Evolutionary conservation across 2,113 vertebrate species (phyloP), one percentile per base, ranked within the genome.

Genomic region (Hiodon alosoides): DNA sequence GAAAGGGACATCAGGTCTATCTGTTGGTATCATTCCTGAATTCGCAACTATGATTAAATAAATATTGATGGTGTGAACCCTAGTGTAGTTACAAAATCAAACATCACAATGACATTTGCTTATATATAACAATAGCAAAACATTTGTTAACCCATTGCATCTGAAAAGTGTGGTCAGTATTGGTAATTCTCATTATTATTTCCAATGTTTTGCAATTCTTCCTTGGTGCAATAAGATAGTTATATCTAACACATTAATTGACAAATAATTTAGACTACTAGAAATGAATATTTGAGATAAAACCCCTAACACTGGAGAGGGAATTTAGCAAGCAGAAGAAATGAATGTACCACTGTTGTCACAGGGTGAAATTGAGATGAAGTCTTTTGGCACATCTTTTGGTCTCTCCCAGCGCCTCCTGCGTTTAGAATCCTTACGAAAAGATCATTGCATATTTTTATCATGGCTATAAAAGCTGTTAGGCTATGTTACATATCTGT

Each of bases 401-500:
- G 61, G 7, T 3, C 17, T 64, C 17, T 7, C 16, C 61, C 14
- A 7, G n/a, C 16, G 46, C 11, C 5, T 59, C 8, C 10, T 48
- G 50, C 48, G 9, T 3, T 47, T 8, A 59, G 31, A 31, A 31
- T 31, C 9, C 65, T 67, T 50, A 52, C 10, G 2, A 3, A 51
- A 48, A 72, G 58, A 71, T 13, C 47, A 60, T 60, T 62, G 48
- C 10, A 11, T 68, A 55, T 59, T 67, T 66, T 58, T 48, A 58
- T n/a, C 71, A 50, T 14, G 50, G n/a, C 50, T 66, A 67, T 58
- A 31, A 68, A 66, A 69, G 76, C 55, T 76, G 69, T 74, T 70
- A 57, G 47, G 60, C 74, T 77, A 58, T 73, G 74, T 73, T 80
- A 78, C 11, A 60, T 81, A 53, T 46, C 77, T 74, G 80, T 81